These are phyloP conservation scores for Pollenia angustigena DNA, from an alignment of 2,888 invertebrate genomes.

Conservation along the genomic window DNA sequence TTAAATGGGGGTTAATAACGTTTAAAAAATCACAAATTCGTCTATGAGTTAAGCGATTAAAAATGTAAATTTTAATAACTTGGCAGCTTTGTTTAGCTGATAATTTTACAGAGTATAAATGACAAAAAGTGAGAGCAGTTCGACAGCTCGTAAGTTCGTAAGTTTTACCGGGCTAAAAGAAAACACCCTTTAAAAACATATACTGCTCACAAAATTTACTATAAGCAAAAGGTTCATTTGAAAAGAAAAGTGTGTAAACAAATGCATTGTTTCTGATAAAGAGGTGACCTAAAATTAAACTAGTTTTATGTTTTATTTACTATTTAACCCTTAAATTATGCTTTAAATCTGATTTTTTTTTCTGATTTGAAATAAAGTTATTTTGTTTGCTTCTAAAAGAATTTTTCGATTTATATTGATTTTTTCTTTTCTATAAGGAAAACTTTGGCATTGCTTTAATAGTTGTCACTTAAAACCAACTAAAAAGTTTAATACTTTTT, in stretches of 20 bases:
- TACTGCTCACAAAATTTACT: no score
- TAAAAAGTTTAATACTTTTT: slow-evolving; percentile 35
- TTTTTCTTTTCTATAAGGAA: slow-evolving; percentile 11
- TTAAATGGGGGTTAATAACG: no score
- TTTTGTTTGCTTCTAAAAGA: neutral
- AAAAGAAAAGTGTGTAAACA: neutral
- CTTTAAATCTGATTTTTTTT: neutral
- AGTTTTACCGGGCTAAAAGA: no score
- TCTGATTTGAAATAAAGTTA: neutral
- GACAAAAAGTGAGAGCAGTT: no score
- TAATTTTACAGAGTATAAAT: no score
- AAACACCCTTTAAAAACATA: no score
- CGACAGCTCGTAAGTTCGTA: no score
- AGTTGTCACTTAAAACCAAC: slow-evolving; percentile 51
- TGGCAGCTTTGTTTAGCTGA: no score
- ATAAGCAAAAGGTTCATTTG: no score
- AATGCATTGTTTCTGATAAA: neutral
- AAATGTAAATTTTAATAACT: no score
- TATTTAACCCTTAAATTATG: slow-evolving; percentile 21
- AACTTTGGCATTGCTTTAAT: slow-evolving; percentile 55
- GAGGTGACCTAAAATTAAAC: slow-evolving; percentile 45
- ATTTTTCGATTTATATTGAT: slow-evolving; percentile 41
- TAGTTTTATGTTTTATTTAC: neutral
- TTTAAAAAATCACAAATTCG: no score
- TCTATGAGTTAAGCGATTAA: no score